These are phyloP conservation scores for Anarrhichthys ocellatus DNA, from an alignment of 2,113 vertebrate species.

Conservation along the genomic window DNA sequence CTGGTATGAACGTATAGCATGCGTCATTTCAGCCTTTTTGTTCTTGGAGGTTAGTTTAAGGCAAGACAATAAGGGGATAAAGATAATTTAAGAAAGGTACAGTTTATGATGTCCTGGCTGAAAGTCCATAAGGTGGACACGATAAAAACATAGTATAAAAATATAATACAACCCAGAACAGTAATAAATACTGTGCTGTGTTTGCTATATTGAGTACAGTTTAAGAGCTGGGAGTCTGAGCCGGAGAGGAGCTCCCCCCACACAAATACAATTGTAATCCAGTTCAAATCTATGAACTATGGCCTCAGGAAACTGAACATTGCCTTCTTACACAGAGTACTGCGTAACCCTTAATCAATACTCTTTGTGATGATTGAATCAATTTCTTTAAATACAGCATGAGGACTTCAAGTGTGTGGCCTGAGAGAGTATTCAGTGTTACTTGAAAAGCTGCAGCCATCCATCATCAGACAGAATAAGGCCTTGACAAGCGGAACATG, in stretches of 20 bases:
- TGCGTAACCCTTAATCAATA: background rate
- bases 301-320: too few relatives aligned
- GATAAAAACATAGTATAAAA: background rate
- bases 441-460: conserved; percentile 14
- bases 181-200: background rate
- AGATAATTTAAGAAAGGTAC: background rate
- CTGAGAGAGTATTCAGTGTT: background rate
- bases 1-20: background rate
- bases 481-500: conserved; percentile 6
- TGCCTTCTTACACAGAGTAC: background rate
- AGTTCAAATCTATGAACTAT: background rate
- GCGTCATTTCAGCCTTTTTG: background rate
- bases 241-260: background rate
- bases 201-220: background rate
- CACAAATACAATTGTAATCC: background rate
- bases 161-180: background rate
- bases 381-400: background rate
- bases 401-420: background rate
- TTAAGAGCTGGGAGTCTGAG: background rate
- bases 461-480: conserved; percentile 25
- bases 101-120: background rate
- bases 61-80: background rate
- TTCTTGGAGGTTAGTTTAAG: background rate
- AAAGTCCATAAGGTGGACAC: background rate
- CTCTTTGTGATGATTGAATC: background rate